Evolutionary conservation across 2,797 vertebrate genomes (phyloP).

Genomic region (Eulemur mongoz): DNA sequence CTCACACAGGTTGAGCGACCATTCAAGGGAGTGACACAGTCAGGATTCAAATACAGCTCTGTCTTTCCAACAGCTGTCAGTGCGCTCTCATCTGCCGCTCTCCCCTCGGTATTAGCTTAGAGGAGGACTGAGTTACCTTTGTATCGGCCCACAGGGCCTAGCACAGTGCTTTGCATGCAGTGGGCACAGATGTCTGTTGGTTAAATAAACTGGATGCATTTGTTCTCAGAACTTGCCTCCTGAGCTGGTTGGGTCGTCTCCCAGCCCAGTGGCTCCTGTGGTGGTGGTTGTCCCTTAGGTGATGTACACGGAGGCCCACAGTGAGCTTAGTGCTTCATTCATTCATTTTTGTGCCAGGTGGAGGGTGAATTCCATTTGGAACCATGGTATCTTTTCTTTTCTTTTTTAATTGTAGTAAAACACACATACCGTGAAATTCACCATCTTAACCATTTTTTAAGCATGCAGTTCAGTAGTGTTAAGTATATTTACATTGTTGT

Average conservation of each 20-base stretch:
- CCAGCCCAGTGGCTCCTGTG: not conserved
- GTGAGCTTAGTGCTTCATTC: not conserved
- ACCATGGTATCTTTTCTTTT: not conserved
- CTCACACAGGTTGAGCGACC: not conserved
- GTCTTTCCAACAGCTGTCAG: fast-evolving
- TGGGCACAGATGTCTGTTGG: not conserved
- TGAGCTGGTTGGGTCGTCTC: not conserved
- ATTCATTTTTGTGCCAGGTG: not conserved
- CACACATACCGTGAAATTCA: not conserved
- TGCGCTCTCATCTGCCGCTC: not conserved
- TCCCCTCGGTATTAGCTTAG: fast-evolving
- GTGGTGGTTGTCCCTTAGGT: not conserved
- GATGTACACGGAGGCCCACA: fast-evolving
- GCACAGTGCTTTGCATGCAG: not conserved
- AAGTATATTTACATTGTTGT: not conserved
- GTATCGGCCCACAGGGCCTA: not conserved
- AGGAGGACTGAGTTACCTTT: not conserved
- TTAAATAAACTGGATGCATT: not conserved
- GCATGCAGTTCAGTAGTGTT: not conserved
- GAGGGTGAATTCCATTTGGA: not conserved
- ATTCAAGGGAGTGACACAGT: not conserved
- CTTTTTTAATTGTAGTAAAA: not conserved
- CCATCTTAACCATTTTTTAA: not conserved
- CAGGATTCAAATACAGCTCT: not conserved
- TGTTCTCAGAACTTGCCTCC: not conserved